Evolutionary conservation across 2,888 invertebrate species (phyloP).

Genomic region (Yponomeuta malinellus): DNA sequence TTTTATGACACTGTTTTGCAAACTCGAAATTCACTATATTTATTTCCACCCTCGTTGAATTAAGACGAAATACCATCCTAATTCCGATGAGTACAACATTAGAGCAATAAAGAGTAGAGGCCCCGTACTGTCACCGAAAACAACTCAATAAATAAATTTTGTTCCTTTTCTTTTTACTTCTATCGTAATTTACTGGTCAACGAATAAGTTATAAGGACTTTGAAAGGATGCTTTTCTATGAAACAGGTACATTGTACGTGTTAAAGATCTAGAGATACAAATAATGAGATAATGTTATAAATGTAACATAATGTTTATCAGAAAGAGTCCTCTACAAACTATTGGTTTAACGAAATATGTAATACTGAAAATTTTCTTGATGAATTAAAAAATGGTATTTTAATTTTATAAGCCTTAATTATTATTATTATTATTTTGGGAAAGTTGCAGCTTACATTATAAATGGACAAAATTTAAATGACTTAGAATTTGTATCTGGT

Average conservation of each 20-base stretch:
- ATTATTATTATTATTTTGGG: no score
- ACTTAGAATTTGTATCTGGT: no score
- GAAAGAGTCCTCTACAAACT: no score
- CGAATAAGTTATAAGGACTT: not conserved
- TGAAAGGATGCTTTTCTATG: not conserved
- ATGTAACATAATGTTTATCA: not conserved
- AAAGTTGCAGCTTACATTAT: no score
- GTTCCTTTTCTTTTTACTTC: not conserved
- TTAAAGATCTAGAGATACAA: not conserved
- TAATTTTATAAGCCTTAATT: no score
- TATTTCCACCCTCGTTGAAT: no score
- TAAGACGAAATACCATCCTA: not conserved
- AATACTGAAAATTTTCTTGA: no score
- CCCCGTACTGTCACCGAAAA: constrained; percentile 33
- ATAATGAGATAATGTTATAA: not conserved
- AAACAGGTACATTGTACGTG: not conserved
- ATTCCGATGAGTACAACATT: not conserved
- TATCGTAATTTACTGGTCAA: not conserved
- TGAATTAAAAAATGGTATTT: no score
- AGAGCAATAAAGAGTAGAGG: not conserved
- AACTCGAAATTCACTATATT: no score
- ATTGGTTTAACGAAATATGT: no score
- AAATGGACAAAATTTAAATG: no score
- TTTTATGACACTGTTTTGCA: no score
- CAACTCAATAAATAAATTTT: constrained; percentile 14